Percentiles rank a stretch among this genome's conserved stretches.
Conservation (phyloP, 2,797 vertebrate species). For the Sebastes vulpes region DNA sequence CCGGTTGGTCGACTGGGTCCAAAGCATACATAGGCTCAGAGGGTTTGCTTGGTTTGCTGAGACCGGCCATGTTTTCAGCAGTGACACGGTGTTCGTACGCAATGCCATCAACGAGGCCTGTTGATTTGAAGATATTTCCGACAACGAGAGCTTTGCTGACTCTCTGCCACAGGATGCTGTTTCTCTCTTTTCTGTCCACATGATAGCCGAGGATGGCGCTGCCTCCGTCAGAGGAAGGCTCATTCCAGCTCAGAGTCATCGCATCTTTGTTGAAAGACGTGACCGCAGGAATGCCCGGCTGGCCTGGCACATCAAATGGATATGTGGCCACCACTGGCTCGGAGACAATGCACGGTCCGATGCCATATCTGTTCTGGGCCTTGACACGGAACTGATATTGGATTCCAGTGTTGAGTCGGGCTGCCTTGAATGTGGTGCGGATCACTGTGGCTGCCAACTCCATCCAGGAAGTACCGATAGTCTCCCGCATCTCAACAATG, state of each 20-base stretch:
- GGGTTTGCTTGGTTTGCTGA: constrained; percentile 96
- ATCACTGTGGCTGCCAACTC: constrained; percentile 97
- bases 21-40: constrained; percentile 93
- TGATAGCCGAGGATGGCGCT: constrained; percentile 97
- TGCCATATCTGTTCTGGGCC: constrained; percentile 97
- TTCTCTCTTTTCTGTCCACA: constrained; percentile 97
- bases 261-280: constrained; percentile 93
- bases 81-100: constrained; percentile 96
- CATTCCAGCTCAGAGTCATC: constrained; percentile 96
- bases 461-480: constrained; percentile 95
- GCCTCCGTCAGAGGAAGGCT: constrained; percentile 95
- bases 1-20: constrained; percentile 95
- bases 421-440: constrained; percentile 97
- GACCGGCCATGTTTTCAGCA: constrained; percentile 97
- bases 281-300: constrained; percentile 93
- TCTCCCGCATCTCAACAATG: constrained; percentile 96
- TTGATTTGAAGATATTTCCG: constrained; percentile 97
- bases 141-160: constrained; percentile 93
- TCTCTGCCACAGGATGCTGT: constrained; percentile 97
- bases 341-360: constrained; percentile 91
- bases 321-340: constrained; percentile 92
- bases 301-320: constrained; percentile 96
- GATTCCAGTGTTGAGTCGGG: constrained; percentile 92
- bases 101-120: constrained; percentile 95
- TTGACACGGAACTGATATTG: constrained; percentile 97